Conservation (phyloP, 2,113 vertebrate genomes). For the Nycticebus coucang region DNA sequence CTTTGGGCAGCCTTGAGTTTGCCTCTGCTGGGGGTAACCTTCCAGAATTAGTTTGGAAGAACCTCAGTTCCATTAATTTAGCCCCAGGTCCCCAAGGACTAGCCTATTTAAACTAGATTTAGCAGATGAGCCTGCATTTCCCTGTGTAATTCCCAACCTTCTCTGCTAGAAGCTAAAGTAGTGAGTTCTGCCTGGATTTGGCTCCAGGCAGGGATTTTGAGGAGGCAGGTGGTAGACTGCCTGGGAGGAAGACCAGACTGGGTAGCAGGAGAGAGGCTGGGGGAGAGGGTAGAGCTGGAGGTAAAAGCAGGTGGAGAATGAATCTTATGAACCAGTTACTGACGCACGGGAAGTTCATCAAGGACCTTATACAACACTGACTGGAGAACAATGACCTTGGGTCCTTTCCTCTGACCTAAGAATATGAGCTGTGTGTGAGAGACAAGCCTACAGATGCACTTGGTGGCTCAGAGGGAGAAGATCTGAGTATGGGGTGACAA, state of each 20-base stretch:
- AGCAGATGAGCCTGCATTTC: neutral
- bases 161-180: neutral
- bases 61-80: neutral
- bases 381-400: neutral
- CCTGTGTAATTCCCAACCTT: neutral
- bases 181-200: neutral
- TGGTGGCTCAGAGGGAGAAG: neutral
- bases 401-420: neutral
- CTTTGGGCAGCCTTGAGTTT: neutral
- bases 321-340: neutral
- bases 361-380: neutral
- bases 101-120: neutral
- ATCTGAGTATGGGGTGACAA: neutral
- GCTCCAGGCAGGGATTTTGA: neutral
- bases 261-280: neutral
- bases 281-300: neutral
- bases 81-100: neutral
- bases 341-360: neutral
- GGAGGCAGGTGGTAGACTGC: neutral
- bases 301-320: neutral
- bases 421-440: neutral
- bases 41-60: neutral
- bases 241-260: neutral
- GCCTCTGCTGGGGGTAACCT: neutral
- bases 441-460: neutral